Base-by-base conservation (phyloP, 35 echinoderm and acorn worm species). In the Eucidaris tribuloides region DNA sequence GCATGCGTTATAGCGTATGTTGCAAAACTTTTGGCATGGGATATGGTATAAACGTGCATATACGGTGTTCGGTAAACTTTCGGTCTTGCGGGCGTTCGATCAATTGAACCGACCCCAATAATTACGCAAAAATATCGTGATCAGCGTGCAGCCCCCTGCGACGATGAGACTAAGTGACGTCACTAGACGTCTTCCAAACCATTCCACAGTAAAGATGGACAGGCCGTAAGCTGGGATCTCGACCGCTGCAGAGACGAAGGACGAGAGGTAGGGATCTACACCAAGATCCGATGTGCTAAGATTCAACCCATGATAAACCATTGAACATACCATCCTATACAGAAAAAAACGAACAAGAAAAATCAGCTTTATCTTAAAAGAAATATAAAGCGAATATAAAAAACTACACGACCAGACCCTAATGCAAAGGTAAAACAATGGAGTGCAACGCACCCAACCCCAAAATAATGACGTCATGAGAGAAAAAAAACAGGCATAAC, bases 271-370 rank as follows among this genome's bases (percentile, higher is more conserved):
- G 5, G 38, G 32, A 65, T 80, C 34, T 1, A 32, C 52, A 15
- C 76, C 85, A 15, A 88, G 59, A 7, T 80, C 38, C 0, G 49
- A 57, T 36, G 85, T 88, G 76, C 74, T 88, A 2, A 88, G 58
- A 2, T 57, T 45, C 4, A 88, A 35, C 23, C 85, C 85, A 30
- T 80, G 48, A 18, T 80, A 80, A 15, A 88, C 85, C 36, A 80
- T 17, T 9, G 30, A 18, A 36, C 25, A 23, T 6, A 79, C 76
- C 44, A 60, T 38, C 85, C 85, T 88, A 54, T 20, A 28, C 9
- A n/a, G 1, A 34, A 49, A 63, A 82, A 19, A 82, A n/a, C 33
- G 2, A 71, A 3, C 27, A 71, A 31, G 17, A 7, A 20, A 3
- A 20, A 58, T 58, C 54, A 20, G 1, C 1, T 5, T 20, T 0